Conservation (phyloP, 2,888 invertebrate species). For the Scaptodrosophila latifasciaeformis region DNA sequence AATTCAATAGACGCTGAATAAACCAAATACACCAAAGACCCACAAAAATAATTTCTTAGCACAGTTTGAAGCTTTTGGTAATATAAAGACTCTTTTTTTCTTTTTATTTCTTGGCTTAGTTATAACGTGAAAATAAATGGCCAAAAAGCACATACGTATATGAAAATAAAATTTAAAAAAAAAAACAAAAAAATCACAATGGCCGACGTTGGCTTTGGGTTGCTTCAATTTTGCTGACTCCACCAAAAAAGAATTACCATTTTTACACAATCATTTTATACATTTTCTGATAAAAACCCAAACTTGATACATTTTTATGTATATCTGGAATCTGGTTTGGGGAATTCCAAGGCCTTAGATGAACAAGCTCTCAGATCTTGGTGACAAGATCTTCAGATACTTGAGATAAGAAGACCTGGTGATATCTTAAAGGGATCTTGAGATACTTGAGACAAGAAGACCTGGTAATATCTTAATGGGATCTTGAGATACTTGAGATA, state of each 20-base stretch:
- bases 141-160: background rate
- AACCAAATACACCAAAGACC: slow-evolving; percentile 16
- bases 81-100: slow-evolving; percentile 20
- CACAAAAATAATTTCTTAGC: slow-evolving; percentile 24
- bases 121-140: slow-evolving; percentile 52
- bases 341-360: no score
- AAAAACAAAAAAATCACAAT: slow-evolving; percentile 3
- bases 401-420: no score
- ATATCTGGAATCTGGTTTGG: no score
- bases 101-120: slow-evolving; percentile 23
- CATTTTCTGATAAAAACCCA: no score
- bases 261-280: no score
- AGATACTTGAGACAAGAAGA: no score
- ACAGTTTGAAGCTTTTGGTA: slow-evolving; percentile 45
- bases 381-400: no score
- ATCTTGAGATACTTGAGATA: no score
- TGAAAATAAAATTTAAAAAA: slow-evolving; percentile 1
- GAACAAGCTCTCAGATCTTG: no score
- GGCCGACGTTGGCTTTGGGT: slow-evolving; percentile 7
- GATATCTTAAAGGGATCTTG: no score
- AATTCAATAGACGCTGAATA: slow-evolving; percentile 42
- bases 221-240: slow-evolving; percentile 24
- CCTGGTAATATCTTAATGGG: no score
- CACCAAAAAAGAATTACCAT: background rate
- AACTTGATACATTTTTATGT: no score